Base-by-base conservation (phyloP, 2,797 vertebrate species). In the Microctenopoma steveboyesi region DNA sequence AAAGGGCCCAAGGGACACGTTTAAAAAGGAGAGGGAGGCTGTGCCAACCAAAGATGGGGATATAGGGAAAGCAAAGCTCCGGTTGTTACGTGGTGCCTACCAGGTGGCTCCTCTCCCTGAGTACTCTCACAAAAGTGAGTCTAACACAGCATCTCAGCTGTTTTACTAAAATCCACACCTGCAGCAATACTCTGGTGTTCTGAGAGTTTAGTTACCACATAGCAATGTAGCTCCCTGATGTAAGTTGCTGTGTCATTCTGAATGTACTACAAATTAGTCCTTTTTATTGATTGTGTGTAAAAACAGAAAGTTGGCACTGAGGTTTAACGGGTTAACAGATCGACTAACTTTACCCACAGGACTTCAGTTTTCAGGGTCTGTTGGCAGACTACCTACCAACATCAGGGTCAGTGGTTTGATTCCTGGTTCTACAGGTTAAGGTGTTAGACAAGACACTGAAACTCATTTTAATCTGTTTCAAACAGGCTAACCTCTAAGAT, bases 111-210 rank as follows among this genome's bases (percentile, higher is more conserved):
- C 82, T 46, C 83, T 92, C 8, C 91, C 81, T 27, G 75, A 90
- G n/a, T 74, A 79, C 58, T 88, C 69, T 39, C 77, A 59, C 50
- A 92, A 90, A 88, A 82, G 93, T 94, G 93, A 93, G 93, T 90
- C 35, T 35, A 45, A 57, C 22, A 22, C n/a, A 57, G 50, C 46
- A 54, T 54, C 57, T 72, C 35, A n/a, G 22, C 28, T 52, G 45
- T 56, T 75, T 50, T 43, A 27, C 2, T 47, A 42, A 39, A 62
- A 49, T 53, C 27, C 6, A 66, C 30, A 70, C 40, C 22, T 39
- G n/a, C 15, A 27, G 15, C 16, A 51, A 30, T 10, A 30, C 16
- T 53, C 35, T 57, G 4, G 42, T 40, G 16, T 37, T 37, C 4
- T 35, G 59, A 57, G 33, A 40, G 39, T 40, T 40, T 40, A 40